phyloP scores from a whole-genome alignment of 2,113 vertebrate species.

The Danionella cerebrum region DNA sequence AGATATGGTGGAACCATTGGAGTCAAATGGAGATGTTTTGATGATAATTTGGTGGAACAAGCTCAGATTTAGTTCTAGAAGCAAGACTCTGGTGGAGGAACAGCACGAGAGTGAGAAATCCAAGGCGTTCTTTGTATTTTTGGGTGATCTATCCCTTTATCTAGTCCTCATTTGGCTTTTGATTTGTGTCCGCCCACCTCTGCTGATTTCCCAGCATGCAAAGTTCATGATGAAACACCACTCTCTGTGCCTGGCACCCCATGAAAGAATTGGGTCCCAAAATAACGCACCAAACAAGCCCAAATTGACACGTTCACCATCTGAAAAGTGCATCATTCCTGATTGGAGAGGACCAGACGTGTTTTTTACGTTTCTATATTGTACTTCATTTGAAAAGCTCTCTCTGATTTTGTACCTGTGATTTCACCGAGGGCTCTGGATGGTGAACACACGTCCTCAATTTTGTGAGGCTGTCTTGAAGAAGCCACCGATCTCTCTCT shows the following conservation, averaged over 20 bases:
- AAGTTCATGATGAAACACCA: slow-evolving; percentile 77
- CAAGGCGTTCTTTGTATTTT: no score
- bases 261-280: slow-evolving; percentile 55
- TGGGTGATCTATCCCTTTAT: no score
- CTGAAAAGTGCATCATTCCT: slow-evolving; percentile 53
- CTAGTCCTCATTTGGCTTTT: slow-evolving; percentile 48
- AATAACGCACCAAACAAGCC: slow-evolving; percentile 58
- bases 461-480: slow-evolving; percentile 90
- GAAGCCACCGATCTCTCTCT: slow-evolving; percentile 62
- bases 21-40: no score
- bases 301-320: slow-evolving; percentile 41
- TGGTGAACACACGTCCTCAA: slow-evolving; percentile 84
- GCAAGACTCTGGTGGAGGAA: no score
- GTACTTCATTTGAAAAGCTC: slow-evolving; percentile 19
- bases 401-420: slow-evolving; percentile 55
- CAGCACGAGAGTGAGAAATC: no score
- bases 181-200: slow-evolving; percentile 65
- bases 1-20: no score
- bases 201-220: slow-evolving; percentile 86
- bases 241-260: slow-evolving; percentile 84
- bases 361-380: slow-evolving; percentile 48
- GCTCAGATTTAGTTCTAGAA: no score
- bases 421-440: slow-evolving; percentile 66
- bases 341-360: slow-evolving; percentile 64
- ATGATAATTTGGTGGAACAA: no score